Conservation (phyloP, 2,888 invertebrate genomes). For the Zonitis immaculata region DNA sequence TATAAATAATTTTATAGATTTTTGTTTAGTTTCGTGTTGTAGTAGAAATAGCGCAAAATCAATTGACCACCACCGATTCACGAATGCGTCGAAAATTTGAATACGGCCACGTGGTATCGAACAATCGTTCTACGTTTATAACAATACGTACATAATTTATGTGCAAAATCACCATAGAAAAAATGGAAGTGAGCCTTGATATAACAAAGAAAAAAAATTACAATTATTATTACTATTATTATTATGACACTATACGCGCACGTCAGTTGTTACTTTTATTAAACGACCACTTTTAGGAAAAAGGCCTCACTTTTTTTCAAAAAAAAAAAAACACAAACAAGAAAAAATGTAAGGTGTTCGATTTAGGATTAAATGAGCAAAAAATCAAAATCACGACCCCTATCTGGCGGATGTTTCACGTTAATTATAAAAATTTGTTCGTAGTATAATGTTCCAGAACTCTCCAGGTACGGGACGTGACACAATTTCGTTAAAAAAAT, state of each 20-base stretch:
- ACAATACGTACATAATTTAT: conserved; percentile 43
- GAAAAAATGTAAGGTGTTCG: conserved; percentile 33
- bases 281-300: conserved; percentile 20
- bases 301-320: conserved; percentile 22
- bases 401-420: conserved; percentile 44
- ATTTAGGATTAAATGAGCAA: conserved; percentile 44
- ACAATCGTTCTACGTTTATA: conserved; percentile 42
- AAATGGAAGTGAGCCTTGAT: conserved; percentile 36
- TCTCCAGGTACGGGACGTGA: conserved; percentile 42
- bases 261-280: conserved; percentile 20
- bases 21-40: conserved; percentile 7
- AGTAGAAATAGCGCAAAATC: neutral
- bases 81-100: conserved; percentile 36
- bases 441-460: conserved; percentile 47
- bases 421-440: conserved; percentile 49
- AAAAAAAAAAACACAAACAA: neutral
- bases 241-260: conserved; percentile 21
- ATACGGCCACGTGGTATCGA: conserved; percentile 41
- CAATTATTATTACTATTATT: neutral
- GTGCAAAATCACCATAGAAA: conserved; percentile 35
- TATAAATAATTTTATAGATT: neutral
- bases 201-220: conserved; percentile 14
- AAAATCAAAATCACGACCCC: conserved; percentile 48
- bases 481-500: conserved; percentile 46
- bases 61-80: conserved; percentile 2